Evolutionary conservation across 2,113 vertebrate species (phyloP).

Genomic region (Syngnathus scovelli): DNA sequence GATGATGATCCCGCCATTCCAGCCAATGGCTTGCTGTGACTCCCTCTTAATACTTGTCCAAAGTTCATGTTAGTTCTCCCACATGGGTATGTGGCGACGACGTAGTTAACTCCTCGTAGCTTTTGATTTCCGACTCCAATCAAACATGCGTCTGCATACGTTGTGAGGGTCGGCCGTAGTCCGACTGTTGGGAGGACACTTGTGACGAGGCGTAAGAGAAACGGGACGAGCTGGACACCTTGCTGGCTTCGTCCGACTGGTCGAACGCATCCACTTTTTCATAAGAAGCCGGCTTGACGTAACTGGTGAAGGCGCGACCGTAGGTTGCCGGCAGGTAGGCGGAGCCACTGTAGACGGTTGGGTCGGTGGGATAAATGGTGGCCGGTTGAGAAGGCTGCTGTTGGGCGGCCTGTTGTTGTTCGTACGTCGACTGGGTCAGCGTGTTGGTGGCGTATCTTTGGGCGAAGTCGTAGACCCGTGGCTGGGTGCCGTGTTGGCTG

Average conservation of each 20-base stretch:
- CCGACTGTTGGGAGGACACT: slow-evolving; percentile 76
- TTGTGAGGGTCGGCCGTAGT: slow-evolving; percentile 77
- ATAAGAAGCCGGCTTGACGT: slow-evolving; percentile 77
- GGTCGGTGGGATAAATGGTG: slow-evolving; percentile 68
- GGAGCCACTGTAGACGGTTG: slow-evolving; percentile 68
- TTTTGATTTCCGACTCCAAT: slow-evolving; percentile 32
- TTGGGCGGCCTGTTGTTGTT: slow-evolving; percentile 69
- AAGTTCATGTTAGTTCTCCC: slow-evolving; percentile 54
- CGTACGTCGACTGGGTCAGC: slow-evolving; percentile 66
- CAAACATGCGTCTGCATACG: slow-evolving; percentile 92
- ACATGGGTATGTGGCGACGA: slow-evolving; percentile 32
- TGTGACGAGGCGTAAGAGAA: slow-evolving; percentile 84
- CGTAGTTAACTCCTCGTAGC: slow-evolving; percentile 32
- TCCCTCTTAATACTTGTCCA: slow-evolving; percentile 41
- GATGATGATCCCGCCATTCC: slow-evolving; percentile 26
- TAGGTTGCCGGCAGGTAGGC: slow-evolving; percentile 80
- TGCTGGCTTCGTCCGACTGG: slow-evolving; percentile 76
- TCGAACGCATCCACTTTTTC: slow-evolving; percentile 79
- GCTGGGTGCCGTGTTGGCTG: slow-evolving; percentile 66
- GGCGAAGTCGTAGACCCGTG: slow-evolving; percentile 77
- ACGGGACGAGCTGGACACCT: slow-evolving; percentile 74
- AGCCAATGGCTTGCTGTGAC: slow-evolving; percentile 33
- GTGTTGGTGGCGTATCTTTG: slow-evolving; percentile 74
- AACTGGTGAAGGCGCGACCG: slow-evolving; percentile 81
- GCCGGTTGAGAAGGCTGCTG: slow-evolving; percentile 62